These are phyloP conservation scores for Pimephales promelas DNA, from an alignment of 2,113 vertebrate species.

Conservation along the genomic window DNA sequence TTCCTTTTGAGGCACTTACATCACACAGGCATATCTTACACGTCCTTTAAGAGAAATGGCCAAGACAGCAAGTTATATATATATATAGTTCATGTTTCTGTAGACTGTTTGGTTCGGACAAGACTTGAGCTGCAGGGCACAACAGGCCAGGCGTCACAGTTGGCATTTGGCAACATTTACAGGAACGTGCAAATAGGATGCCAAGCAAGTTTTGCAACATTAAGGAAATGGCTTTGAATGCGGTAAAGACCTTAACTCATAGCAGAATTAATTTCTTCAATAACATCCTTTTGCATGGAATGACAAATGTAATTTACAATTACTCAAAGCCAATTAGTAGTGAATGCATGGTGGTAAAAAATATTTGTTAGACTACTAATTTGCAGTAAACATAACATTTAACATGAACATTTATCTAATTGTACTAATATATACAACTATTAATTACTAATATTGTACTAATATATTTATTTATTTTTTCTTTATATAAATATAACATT, in stretches of 20 bases:
- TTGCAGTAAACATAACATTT: neutral
- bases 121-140: too few relatives aligned
- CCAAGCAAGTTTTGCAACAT: constrained; percentile 5
- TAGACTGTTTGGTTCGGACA: too few relatives aligned
- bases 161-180: neutral
- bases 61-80: neutral
- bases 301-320: constrained; percentile 9
- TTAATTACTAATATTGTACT: too few relatives aligned
- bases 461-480: too few relatives aligned
- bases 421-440: neutral
- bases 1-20: neutral
- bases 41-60: neutral
- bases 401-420: too few relatives aligned
- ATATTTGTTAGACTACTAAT: neutral
- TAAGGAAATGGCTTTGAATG: neutral
- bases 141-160: too few relatives aligned
- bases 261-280: too few relatives aligned
- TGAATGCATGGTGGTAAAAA: neutral
- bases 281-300: neutral
- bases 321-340: neutral
- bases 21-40: neutral
- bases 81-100: neutral
- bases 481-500: too few relatives aligned
- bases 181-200: constrained; percentile 3
- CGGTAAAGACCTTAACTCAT: too few relatives aligned